A percentile compares a stretch with the other conserved stretches of the same genome.
Evolutionary conservation across 2,888 invertebrate genomes (phyloP).

Genomic region (Caenorhabditis auriculariae): DNA sequence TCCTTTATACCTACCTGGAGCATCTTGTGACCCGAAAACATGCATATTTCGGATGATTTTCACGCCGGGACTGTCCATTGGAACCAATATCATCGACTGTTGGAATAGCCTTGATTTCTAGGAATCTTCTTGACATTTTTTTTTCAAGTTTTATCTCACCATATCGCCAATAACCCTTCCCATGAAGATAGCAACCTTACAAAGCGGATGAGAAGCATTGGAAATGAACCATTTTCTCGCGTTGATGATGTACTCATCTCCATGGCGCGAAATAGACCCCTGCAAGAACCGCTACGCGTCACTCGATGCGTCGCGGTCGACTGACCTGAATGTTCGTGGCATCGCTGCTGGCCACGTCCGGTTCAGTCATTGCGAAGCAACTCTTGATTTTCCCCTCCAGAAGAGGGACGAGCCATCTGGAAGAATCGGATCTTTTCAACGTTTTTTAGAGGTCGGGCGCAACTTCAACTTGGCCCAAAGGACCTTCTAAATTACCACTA

Average conservation of each 20-base stretch:
- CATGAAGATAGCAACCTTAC: conserved; percentile 67
- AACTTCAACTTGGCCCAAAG: too few species aligned
- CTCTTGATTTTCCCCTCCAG: conserved; percentile 65
- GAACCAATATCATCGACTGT: conserved; percentile 68
- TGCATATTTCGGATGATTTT: conserved; percentile 65
- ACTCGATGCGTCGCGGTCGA: not conserved
- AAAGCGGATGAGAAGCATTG: conserved; percentile 66
- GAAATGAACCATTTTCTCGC: conserved; percentile 68
- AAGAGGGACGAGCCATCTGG: conserved; percentile 55
- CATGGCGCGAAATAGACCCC: conserved; percentile 64
- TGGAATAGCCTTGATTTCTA: conserved; percentile 63
- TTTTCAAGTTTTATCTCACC: conserved; percentile 4
- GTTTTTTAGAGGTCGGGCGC: too few species aligned
- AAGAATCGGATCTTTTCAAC: too few species aligned
- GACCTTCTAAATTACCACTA: too few species aligned
- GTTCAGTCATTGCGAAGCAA: conserved; percentile 67
- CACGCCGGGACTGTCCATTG: conserved; percentile 67
- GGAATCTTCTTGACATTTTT: conserved; percentile 4
- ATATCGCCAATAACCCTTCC: conserved; percentile 63
- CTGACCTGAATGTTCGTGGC: conserved; percentile 66
- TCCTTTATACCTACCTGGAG: conserved; percentile 63
- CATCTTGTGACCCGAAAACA: conserved; percentile 66
- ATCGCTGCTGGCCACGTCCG: conserved; percentile 65
- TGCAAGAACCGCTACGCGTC: conserved; percentile 4
- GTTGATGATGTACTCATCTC: conserved; percentile 66